Conservation (phyloP, 2,888 invertebrate genomes). For the Eucriotettix oculatus region DNA sequence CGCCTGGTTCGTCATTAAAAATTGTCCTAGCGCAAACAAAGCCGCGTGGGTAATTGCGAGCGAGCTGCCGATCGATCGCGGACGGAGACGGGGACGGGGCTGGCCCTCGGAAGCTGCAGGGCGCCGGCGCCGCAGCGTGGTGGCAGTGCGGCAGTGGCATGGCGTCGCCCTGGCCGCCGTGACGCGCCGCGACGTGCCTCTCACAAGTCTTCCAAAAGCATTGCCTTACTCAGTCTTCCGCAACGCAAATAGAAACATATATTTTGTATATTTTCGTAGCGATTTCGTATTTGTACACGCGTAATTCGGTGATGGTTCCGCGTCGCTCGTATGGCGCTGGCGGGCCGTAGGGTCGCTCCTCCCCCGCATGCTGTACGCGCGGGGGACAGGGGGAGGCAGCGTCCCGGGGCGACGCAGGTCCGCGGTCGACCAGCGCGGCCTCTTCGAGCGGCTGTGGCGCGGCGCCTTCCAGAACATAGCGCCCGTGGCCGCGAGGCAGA, state of each 20-base stretch:
- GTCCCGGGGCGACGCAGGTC: constrained; percentile 30
- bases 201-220: constrained; percentile 20
- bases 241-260: constrained; percentile 12
- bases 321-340: neutral
- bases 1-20: no score
- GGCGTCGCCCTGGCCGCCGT: neutral
- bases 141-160: constrained; percentile 21
- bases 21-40: no score
- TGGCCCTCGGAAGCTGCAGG: neutral
- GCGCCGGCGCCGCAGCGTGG: constrained; percentile 11
- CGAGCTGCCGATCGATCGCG: no score
- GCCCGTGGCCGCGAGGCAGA: constrained; percentile 9
- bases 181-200: neutral
- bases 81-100: no score
- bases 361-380: constrained; percentile 19
- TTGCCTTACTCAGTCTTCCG: constrained; percentile 33
- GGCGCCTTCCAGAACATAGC: constrained; percentile 34
- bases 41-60: no score
- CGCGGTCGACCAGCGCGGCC: constrained; percentile 26
- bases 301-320: neutral
- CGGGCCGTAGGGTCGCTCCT: neutral
- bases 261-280: neutral
- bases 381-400: constrained; percentile 26
- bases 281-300: neutral
- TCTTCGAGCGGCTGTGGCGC: constrained; percentile 57